Percentiles rank a stretch among this genome's conserved stretches.
Conservation (phyloP, 2,797 vertebrate species). For the Sebastes itinus region DNA sequence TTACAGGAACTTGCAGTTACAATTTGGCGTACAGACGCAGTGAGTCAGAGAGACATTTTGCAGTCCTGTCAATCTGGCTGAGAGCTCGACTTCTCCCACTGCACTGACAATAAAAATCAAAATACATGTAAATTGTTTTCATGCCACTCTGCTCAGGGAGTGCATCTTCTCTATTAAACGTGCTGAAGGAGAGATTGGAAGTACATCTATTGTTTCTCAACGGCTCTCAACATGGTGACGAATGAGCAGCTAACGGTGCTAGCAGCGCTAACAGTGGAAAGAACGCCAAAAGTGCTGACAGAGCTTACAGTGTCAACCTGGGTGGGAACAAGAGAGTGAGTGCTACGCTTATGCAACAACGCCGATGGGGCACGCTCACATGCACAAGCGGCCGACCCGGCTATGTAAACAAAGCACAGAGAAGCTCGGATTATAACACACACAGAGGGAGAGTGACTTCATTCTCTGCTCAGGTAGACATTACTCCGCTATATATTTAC, state of each 20-base stretch:
- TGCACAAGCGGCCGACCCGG: no score
- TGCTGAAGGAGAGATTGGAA: background rate
- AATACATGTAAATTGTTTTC: constrained; percentile 27
- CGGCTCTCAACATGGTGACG: background rate
- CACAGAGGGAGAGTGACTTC: no score
- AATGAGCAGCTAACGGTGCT: background rate
- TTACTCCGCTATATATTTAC: no score
- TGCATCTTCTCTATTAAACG: background rate
- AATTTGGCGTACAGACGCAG: background rate
- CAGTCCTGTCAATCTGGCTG: background rate
- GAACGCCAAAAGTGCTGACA: background rate
- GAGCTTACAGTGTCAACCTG: background rate
- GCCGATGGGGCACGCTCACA: no score
- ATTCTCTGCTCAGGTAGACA: no score
- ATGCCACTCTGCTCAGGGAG: background rate
- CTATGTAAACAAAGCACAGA: no score
- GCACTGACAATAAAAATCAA: constrained; percentile 7
- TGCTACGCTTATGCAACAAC: background rate
- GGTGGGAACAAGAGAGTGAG: no score
- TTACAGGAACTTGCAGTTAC: background rate
- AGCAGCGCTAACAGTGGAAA: background rate
- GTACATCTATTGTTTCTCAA: background rate
- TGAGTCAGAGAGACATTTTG: background rate
- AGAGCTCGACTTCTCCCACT: background rate
- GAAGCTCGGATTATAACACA: no score